A percentile compares a stretch with the other conserved stretches of the same genome.
phyloP scores from a whole-genome alignment of 2,888 invertebrate species.

The Penaeus monodon region DNA sequence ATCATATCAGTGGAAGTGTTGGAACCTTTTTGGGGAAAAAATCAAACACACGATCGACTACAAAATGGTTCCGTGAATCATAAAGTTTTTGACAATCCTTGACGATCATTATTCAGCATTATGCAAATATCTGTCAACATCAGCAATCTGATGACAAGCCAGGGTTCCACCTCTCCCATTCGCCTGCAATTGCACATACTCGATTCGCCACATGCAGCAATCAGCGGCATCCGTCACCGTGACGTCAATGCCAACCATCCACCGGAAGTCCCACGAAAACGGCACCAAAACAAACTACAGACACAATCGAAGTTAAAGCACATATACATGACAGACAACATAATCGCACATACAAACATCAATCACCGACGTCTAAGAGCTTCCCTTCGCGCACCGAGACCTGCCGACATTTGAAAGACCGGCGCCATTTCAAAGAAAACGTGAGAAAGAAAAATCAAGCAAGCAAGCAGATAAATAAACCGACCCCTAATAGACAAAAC shows the following conservation, averaged over 20 bases:
- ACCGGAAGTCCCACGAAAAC: conserved; percentile 2
- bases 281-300: neutral
- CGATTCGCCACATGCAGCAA: neutral
- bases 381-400: no score
- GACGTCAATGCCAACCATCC: neutral
- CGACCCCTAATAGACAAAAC: no score
- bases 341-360: neutral
- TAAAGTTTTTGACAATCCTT: no score
- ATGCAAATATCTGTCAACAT: no score
- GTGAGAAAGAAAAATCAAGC: neutral
- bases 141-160: no score
- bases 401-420: neutral
- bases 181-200: neutral
- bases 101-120: no score
- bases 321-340: neutral
- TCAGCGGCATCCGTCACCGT: neutral
- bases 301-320: neutral
- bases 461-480: neutral
- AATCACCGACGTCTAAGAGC: no score
- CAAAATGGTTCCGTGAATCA: no score
- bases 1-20: no score
- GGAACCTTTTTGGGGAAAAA: no score
- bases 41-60: no score
- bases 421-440: neutral
- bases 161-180: neutral